These are phyloP conservation scores for western clawed frog (Xenopus tropicalis) DNA, from an alignment of 2,113 vertebrate genomes.

Conservation along the genomic window UCB_Xtro_10.0 CM004452.2:26113501-26114000, in stretches of 20 bases:
- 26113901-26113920: too few relatives aligned
- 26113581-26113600: constrained; percentile 21
- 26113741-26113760: neutral
- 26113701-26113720: neutral
- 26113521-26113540: neutral
- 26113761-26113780: constrained; percentile 20
- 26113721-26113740: constrained; percentile 13
- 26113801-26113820: too few relatives aligned
- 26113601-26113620: constrained; percentile 21
- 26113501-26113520: neutral
- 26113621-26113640: neutral
- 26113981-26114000: too few relatives aligned
- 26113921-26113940: too few relatives aligned
- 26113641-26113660: constrained; percentile 25
- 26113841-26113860: constrained; percentile 1
- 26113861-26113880: too few relatives aligned
- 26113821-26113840: neutral
- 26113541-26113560: neutral
- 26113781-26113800: neutral
- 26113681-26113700: constrained; percentile 26
- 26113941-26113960: too few relatives aligned
- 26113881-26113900: too few relatives aligned
- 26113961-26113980: too few relatives aligned
- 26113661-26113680: constrained; percentile 37
- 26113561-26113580: constrained; percentile 3